Base-by-base conservation (phyloP, 2,888 invertebrate genomes). In the Sinotaia quadrata region DNA sequence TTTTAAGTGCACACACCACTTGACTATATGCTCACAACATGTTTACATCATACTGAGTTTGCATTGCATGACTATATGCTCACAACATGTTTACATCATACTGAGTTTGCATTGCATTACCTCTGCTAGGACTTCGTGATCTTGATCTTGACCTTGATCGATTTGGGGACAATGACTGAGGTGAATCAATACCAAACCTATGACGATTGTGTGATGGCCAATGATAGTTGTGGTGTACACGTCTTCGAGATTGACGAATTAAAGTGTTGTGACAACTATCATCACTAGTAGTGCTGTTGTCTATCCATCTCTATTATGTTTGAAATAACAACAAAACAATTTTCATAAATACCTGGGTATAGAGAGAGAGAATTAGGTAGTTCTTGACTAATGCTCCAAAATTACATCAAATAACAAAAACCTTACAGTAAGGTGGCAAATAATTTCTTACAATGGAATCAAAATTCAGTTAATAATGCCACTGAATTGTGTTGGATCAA, bases 111-210 rank as follows among this genome's bases (percentile, higher is more conserved):
- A 34, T 34, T 58, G 31, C 21, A 49, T 33, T 29, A 72, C 70
- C 73, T 68, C 71, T 58, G 27, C 59, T 71, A 29, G 67, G 63
- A 51, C 77, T 76, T 34, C 80, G 77, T 66, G 80, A 80, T 24
- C 74, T 66, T 31, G 82, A 82, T 62, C 81, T 77, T 52, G 83
- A 83, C 52, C 78, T 67, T 49, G 82, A 79, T 67, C 78, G 71
- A 61, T 75, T 74, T 69, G 74, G 47, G 56, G 67, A 44, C 34
- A 67, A n/a, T 67, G 67, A 67, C 47, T 34, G 29, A n/a, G 60
- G 41, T n/a, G 67, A 60, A 15, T 15, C 71, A 65, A 72, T 69
- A 49, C 33, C 36, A 37, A 31, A 57, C n/a, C 51, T 62, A 15
- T 59, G 67, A 52, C 69, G 72, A n/a, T 67, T 68, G 60, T 47